Conservation (phyloP, 2,113 vertebrate genomes). For the Capra hircus region DNA sequence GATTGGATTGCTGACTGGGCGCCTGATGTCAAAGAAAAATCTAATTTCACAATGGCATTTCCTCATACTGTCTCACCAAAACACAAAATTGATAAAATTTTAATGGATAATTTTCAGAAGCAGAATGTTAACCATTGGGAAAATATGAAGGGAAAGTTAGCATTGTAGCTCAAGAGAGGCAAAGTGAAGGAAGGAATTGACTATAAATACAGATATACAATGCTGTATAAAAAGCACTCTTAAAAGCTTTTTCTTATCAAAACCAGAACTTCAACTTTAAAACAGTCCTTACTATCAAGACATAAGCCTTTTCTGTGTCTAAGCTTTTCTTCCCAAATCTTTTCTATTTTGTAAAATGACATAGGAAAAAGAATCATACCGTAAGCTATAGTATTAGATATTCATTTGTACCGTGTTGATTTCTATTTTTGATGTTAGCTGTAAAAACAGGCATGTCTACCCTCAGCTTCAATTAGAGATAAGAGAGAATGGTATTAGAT, state of each 20-base stretch:
- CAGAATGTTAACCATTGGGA: constrained; percentile 78
- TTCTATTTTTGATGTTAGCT: constrained; percentile 53
- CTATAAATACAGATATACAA: constrained; percentile 67
- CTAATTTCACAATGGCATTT: constrained; percentile 98
- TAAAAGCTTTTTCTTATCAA: constrained; percentile 55
- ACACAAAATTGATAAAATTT: constrained; percentile 95
- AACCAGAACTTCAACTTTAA: constrained; percentile 63
- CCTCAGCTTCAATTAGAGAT: constrained; percentile 54
- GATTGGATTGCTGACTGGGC: constrained; percentile 96
- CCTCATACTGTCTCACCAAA: constrained; percentile 93
- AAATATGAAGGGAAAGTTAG: constrained; percentile 80
- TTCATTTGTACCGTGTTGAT: neutral
- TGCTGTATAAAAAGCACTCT: constrained; percentile 42
- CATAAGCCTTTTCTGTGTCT: neutral
- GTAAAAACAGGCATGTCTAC: neutral
- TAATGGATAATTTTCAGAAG: constrained; percentile 97
- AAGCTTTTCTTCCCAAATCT: constrained; percentile 29
- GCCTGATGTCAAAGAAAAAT: constrained; percentile 97
- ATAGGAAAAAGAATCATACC: neutral
- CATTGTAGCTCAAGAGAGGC: constrained; percentile 15
- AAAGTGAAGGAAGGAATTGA: constrained; percentile 43
- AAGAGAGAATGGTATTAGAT: constrained; percentile 32
- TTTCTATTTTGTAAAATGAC: constrained; percentile 24
- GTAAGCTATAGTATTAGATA: neutral
- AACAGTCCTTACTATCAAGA: constrained; percentile 34